phyloP scores from a whole-genome alignment of 2,888 invertebrate species.

The Diarsia mendica region DNA sequence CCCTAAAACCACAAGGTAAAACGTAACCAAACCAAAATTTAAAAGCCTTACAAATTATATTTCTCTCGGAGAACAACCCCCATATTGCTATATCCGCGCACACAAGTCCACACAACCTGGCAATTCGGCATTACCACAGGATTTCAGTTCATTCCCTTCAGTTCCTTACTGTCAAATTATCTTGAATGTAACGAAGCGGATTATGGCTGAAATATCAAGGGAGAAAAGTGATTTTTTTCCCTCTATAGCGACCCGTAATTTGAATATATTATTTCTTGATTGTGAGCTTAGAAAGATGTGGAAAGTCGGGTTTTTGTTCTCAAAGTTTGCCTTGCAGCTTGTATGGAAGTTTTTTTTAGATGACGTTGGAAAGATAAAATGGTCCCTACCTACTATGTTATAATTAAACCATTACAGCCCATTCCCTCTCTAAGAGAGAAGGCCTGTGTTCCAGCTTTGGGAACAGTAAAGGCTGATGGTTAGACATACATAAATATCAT shows the following conservation, averaged over 20 bases:
- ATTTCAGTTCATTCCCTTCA: slow-evolving; percentile 70
- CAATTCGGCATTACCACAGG: slow-evolving; percentile 67
- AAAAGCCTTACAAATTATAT: slow-evolving; percentile 53
- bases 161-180: slow-evolving; percentile 75
- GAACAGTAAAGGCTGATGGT: too few species aligned
- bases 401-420: too few species aligned
- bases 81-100: slow-evolving; percentile 41
- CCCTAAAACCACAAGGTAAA: slow-evolving; percentile 24
- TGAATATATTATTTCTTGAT: slow-evolving; percentile 79
- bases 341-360: slow-evolving; percentile 17
- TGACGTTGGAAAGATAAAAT: slow-evolving; percentile 14
- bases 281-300: slow-evolving; percentile 67
- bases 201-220: slow-evolving; percentile 70
- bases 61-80: slow-evolving; percentile 41
- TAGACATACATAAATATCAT: too few species aligned
- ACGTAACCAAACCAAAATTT: slow-evolving; percentile 34
- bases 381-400: too few species aligned
- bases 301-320: slow-evolving; percentile 55
- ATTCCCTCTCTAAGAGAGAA: too few species aligned
- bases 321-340: slow-evolving; percentile 41
- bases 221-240: slow-evolving; percentile 74
- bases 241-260: slow-evolving; percentile 73
- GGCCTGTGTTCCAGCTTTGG: too few species aligned
- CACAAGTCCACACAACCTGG: slow-evolving; percentile 45
- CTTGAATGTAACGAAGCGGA: slow-evolving; percentile 76